These are phyloP conservation scores for Phalera bucephala DNA, from an alignment of 2,888 invertebrate species.

Conservation along the genomic window DNA sequence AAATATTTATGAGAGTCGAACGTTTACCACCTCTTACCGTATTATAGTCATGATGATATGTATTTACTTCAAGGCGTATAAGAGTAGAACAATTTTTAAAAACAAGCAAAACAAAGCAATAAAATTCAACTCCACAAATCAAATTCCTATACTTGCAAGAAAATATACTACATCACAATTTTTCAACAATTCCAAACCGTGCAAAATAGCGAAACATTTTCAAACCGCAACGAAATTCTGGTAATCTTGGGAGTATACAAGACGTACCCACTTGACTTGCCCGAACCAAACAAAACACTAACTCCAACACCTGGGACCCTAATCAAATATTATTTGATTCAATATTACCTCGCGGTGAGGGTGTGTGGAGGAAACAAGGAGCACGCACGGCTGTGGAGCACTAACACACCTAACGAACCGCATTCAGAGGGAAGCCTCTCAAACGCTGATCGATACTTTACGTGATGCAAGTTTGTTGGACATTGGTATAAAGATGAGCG, in stretches of 20 bases:
- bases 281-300: constrained; percentile 48
- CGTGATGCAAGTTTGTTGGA: constrained; percentile 32
- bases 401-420: constrained; percentile 71
- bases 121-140: no score
- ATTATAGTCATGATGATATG: no score
- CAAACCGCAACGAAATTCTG: neutral
- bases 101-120: neutral
- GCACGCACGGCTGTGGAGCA: constrained; percentile 48
- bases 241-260: neutral
- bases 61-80: no score
- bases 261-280: constrained; percentile 14
- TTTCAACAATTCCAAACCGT: neutral
- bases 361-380: constrained; percentile 44
- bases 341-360: constrained; percentile 55
- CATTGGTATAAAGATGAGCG: constrained; percentile 2
- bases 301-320: constrained; percentile 50
- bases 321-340: constrained; percentile 70
- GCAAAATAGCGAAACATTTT: neutral
- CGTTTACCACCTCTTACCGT: no score
- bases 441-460: constrained; percentile 68
- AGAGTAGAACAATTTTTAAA: no score
- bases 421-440: constrained; percentile 65
- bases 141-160: no score
- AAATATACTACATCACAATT: no score
- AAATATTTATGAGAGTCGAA: no score